Conservation (phyloP, 2,888 invertebrate species). For the Strigamia crassipes region DNA sequence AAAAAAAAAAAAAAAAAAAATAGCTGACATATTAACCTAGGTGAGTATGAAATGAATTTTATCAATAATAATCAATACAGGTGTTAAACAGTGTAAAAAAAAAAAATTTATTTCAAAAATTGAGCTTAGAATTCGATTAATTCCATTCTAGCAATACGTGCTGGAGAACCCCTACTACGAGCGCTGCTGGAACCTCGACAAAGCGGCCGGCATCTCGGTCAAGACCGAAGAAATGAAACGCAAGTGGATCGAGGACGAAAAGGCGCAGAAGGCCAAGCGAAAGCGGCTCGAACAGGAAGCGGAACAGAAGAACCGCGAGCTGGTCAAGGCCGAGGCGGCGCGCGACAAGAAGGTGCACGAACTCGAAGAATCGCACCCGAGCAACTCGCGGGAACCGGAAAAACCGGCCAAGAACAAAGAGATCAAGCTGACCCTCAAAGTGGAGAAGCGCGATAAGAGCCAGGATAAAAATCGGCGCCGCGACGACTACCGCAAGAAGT, state of each 20-base stretch:
- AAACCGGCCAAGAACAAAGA: constrained; percentile 12
- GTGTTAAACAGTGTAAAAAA: neutral
- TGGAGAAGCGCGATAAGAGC: neutral
- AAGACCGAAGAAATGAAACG: constrained; percentile 23
- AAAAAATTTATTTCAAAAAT: neutral
- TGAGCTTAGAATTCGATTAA: neutral
- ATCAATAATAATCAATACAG: too few relatives aligned
- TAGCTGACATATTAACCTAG: neutral
- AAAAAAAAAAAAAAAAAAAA: too few relatives aligned
- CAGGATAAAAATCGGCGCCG: neutral
- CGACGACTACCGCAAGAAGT: neutral
- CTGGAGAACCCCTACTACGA: constrained; percentile 55
- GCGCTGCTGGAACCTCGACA: constrained; percentile 54
- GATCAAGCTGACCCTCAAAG: constrained; percentile 18
- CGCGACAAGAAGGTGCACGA: constrained; percentile 6
- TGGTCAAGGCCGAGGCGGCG: constrained; percentile 35
- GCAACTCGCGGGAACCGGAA: neutral
- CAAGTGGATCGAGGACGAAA: constrained; percentile 41
- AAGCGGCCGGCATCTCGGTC: constrained; percentile 53
- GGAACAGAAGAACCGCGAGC: constrained; percentile 39
- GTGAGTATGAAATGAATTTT: constrained; percentile 6
- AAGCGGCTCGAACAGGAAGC: constrained; percentile 29
- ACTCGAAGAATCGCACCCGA: constrained; percentile 2
- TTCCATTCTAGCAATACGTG: constrained; percentile 53
- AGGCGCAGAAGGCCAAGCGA: constrained; percentile 19